A percentile compares a stretch with the other conserved stretches of the same genome.
These are phyloP conservation scores for Tachyglossus aculeatus DNA, from an alignment of 2,797 vertebrate genomes.

Conservation along the genomic window DNA sequence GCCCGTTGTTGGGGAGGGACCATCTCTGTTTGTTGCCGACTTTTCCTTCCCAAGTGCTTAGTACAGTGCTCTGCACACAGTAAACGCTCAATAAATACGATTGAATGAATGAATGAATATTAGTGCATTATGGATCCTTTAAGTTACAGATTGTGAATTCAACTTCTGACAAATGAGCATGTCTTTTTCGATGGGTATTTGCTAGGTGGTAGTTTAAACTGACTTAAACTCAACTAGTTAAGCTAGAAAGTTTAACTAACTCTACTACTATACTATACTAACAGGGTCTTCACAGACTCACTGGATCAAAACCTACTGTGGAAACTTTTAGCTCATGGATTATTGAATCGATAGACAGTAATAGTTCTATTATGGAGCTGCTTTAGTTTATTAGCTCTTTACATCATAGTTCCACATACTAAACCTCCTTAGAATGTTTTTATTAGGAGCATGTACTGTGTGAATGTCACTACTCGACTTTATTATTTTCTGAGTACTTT, in stretches of 20 bases:
- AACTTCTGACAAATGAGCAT: neutral
- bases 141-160: neutral
- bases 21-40: no score
- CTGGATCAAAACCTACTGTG: neutral
- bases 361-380: slow-evolving; percentile 2
- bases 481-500: slow-evolving; percentile 7
- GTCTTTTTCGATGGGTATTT: neutral
- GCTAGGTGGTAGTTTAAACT: neutral
- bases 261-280: no score
- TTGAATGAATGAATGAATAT: no score
- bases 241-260: no score
- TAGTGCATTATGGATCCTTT: slow-evolving; percentile 2
- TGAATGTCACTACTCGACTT: neutral
- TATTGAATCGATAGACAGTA: slow-evolving; percentile 13
- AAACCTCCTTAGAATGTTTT: slow-evolving; percentile 14
- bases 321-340: slow-evolving; percentile 13
- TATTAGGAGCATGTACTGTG: slow-evolving; percentile 14
- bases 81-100: no score
- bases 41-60: no score
- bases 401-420: neutral
- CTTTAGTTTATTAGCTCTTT: slow-evolving; percentile 15
- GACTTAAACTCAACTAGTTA: no score
- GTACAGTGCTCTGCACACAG: no score
- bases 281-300: neutral
- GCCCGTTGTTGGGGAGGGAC: no score